Evolutionary conservation across 2,888 invertebrate genomes (phyloP).

Genomic region (Calliscelio sp.): DNA sequence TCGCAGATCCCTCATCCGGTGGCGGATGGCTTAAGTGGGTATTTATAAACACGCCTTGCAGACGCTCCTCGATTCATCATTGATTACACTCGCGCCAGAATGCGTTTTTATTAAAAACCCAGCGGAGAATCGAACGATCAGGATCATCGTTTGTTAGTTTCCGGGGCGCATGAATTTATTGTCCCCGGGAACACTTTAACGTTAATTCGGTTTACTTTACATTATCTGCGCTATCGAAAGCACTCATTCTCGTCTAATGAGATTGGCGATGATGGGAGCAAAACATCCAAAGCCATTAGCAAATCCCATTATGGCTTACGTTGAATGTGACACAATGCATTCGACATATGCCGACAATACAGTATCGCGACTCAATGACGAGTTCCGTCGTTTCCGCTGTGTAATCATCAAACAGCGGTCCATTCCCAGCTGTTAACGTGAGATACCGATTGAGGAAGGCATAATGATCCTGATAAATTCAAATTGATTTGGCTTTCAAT

Average conservation of each 20-base stretch:
- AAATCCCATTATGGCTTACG: slow-evolving; percentile 79
- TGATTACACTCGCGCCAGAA: slow-evolving; percentile 55
- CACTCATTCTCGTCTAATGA: slow-evolving; percentile 69
- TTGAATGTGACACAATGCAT: slow-evolving; percentile 75
- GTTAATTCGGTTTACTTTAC: slow-evolving; percentile 64
- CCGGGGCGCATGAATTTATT: slow-evolving; percentile 43
- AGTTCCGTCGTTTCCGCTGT: slow-evolving; percentile 78
- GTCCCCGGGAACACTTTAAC: slow-evolving; percentile 52
- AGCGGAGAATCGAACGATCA: slow-evolving; percentile 25
- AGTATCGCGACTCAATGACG: slow-evolving; percentile 81
- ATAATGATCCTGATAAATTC: slow-evolving; percentile 31
- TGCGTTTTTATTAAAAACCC: slow-evolving; percentile 45
- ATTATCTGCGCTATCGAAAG: slow-evolving; percentile 61
- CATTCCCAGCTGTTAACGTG: slow-evolving; percentile 67
- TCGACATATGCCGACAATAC: slow-evolving; percentile 77
- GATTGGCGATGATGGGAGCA: slow-evolving; percentile 68
- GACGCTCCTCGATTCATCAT: slow-evolving; percentile 70
- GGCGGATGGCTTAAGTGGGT: slow-evolving; percentile 67
- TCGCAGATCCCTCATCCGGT: slow-evolving; percentile 75
- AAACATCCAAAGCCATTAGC: slow-evolving; percentile 77
- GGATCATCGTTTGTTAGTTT: slow-evolving; percentile 38
- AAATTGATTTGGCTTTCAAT: slow-evolving; percentile 15
- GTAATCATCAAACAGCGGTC: slow-evolving; percentile 80
- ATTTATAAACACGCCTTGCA: slow-evolving; percentile 74
- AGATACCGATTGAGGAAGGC: slow-evolving; percentile 52